Evolutionary conservation across 53 echinoderm and acorn worm genomes (phyloP).

Genomic region (Paracentrotus lividus): DNA sequence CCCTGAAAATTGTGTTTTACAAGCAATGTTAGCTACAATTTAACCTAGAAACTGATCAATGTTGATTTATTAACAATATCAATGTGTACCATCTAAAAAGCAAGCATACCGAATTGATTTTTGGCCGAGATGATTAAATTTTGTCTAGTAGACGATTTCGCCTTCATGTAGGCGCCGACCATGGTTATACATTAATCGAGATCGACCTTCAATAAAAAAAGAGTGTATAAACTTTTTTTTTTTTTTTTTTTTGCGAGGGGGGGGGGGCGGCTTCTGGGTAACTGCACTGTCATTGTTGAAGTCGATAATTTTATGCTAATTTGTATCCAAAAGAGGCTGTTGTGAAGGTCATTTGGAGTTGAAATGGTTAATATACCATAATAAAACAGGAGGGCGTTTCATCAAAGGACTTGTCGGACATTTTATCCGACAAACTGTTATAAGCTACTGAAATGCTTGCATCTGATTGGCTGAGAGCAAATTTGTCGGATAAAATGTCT

Average conservation of each 20-base stretch:
- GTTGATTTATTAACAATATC: conserved; percentile 18
- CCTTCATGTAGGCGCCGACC: conserved; percentile 40
- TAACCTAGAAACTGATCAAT: background rate
- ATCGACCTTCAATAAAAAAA: background rate
- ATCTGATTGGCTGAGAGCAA: too few species aligned
- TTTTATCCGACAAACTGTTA: too few species aligned
- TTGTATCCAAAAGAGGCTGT: background rate
- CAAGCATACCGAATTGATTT: background rate
- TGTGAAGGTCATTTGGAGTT: background rate
- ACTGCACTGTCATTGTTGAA: too few species aligned
- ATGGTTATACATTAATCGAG: conserved; percentile 22
- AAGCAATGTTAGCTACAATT: background rate
- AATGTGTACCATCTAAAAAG: background rate
- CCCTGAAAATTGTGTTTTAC: too few species aligned
- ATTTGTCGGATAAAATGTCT: too few species aligned
- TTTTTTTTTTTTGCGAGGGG: too few species aligned
- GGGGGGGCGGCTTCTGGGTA: background rate
- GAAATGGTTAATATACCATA: too few species aligned
- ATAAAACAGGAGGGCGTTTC: too few species aligned
- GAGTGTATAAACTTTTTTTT: too few species aligned
- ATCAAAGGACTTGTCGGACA: too few species aligned
- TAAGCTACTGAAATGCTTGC: too few species aligned
- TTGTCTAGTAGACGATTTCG: background rate
- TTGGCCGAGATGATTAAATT: background rate
- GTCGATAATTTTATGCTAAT: too few species aligned